phyloP scores from a whole-genome alignment of 2,113 vertebrate species.

The Grus americana region DNA sequence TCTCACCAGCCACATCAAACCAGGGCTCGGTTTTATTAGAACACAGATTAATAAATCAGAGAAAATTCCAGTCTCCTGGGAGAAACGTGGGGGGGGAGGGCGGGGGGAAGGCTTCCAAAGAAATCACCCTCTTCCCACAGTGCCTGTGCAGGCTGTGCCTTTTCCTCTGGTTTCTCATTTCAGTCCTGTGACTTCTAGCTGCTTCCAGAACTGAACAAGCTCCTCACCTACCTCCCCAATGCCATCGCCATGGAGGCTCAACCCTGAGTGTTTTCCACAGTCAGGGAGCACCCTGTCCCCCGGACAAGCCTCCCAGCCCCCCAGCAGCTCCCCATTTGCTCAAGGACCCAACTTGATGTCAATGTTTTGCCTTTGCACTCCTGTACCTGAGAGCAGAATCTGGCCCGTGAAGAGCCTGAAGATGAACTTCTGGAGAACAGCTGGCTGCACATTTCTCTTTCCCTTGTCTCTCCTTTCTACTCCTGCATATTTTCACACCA shows the following conservation, averaged over 20 bases:
- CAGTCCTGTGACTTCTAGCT: background rate
- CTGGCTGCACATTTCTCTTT: background rate
- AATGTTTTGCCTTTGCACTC: background rate
- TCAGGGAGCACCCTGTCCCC: background rate
- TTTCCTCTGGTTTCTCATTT: background rate
- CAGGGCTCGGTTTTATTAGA: background rate
- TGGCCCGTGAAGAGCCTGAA: background rate
- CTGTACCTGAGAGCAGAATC: background rate
- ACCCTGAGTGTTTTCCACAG: background rate
- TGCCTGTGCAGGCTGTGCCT: accelerated
- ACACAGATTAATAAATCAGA: background rate
- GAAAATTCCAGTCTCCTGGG: background rate
- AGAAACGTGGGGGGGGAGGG: accelerated
- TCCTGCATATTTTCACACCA: background rate
- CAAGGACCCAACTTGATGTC: background rate
- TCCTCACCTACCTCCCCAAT: background rate
- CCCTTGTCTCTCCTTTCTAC: background rate
- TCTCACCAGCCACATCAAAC: background rate
- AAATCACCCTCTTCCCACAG: background rate
- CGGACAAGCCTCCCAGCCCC: background rate
- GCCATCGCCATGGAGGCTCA: accelerated
- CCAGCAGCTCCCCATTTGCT: background rate
- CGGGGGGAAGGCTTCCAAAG: background rate
- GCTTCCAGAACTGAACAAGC: background rate
- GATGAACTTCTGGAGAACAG: background rate